Evolutionary conservation across 2,797 vertebrate species (phyloP).

Genomic region (Chrosomus eos): DNA sequence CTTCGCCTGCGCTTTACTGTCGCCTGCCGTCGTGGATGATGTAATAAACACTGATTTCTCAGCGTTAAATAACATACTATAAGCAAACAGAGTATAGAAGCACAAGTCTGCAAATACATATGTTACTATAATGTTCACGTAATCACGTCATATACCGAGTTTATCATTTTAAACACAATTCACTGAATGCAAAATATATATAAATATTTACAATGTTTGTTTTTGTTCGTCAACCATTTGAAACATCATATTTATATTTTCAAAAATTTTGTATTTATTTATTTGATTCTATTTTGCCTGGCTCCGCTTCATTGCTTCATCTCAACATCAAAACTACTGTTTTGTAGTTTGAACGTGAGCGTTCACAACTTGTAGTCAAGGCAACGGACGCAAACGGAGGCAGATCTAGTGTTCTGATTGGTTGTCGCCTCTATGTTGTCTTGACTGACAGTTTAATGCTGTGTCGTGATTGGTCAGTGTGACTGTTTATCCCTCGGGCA

Average conservation of each 20-base stretch:
- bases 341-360: not conserved
- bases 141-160: not conserved
- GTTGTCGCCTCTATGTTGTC: not conserved
- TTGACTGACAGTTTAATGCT: conserved; percentile 5
- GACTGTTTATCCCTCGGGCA: conserved; percentile 14
- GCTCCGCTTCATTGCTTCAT: not conserved
- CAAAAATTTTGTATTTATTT: too few relatives aligned
- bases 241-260: not conserved
- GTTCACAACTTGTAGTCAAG: conserved; percentile 46
- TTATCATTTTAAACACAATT: not conserved
- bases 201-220: not conserved
- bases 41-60: not conserved
- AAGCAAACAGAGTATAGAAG: too few relatives aligned
- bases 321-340: not conserved
- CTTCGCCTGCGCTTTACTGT: conserved; percentile 39
- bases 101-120: not conserved
- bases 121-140: not conserved
- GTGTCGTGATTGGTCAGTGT: conserved; percentile 48
- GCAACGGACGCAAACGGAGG: conserved; percentile 50
- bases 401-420: conserved; percentile 39
- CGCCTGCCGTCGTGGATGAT: conserved; percentile 61
- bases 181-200: not conserved
- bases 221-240: not conserved
- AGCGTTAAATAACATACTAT: not conserved
- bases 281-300: not conserved